phyloP scores from a whole-genome alignment of 2,113 vertebrate species.

The Callaeas wilsoni region DNA sequence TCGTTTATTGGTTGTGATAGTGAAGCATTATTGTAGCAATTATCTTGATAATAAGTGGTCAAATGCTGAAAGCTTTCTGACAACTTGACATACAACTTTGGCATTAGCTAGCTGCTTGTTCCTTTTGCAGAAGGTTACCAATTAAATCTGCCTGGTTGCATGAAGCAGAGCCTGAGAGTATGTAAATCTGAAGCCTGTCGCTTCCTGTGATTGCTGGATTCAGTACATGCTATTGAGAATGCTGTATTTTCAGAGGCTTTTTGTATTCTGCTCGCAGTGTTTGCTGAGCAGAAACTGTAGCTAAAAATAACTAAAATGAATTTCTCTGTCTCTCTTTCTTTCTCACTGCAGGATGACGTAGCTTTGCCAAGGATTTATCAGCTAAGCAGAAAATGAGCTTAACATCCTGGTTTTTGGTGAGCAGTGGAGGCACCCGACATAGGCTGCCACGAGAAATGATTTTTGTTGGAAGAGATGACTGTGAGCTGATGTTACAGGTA shows the following conservation, averaged over 20 bases:
- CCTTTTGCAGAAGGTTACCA: background rate
- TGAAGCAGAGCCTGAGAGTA: background rate
- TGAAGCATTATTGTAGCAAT: background rate
- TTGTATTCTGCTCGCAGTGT: background rate
- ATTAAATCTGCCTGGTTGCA: background rate
- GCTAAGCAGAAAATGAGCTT: slow-evolving; percentile 92
- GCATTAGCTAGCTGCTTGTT: background rate
- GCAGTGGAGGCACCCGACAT: slow-evolving; percentile 95
- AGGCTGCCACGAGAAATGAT: slow-evolving; percentile 98
- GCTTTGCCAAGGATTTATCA: slow-evolving; percentile 73
- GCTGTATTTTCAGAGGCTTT: slow-evolving; percentile 7
- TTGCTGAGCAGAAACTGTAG: slow-evolving; percentile 33
- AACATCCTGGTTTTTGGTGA: slow-evolving; percentile 99
- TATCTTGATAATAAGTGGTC: background rate
- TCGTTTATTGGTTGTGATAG: background rate
- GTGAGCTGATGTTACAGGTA: slow-evolving; percentile 99
- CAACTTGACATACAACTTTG: background rate
- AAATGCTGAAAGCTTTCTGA: slow-evolving; percentile 1
- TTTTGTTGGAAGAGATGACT: slow-evolving; percentile 98
- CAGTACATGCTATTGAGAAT: slow-evolving; percentile 30
- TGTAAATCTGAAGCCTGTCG: slow-evolving; percentile 64
- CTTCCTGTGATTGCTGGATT: slow-evolving; percentile 78
- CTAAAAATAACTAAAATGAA: slow-evolving; percentile 58
- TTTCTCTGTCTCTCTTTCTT: slow-evolving; percentile 42
- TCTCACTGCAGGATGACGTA: slow-evolving; percentile 86